Evolutionary conservation across 2,888 invertebrate species (phyloP).

Genomic region (Drosophila fungiperda): DNA sequence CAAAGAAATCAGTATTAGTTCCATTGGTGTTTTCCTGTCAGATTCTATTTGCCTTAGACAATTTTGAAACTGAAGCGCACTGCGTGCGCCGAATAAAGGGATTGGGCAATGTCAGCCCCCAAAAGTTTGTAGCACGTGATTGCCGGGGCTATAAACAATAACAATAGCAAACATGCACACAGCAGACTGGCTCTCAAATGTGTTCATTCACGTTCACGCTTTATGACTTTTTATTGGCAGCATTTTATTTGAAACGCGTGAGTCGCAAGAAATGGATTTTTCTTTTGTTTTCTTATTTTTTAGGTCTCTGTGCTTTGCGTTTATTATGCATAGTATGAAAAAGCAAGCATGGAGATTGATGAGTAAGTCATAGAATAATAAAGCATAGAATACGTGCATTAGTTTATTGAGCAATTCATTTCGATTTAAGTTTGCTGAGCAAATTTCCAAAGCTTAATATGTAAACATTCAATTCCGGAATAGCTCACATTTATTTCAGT

Average conservation of each 20-base stretch:
- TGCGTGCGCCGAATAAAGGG: slow-evolving; percentile 48
- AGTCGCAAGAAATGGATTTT: slow-evolving; percentile 50
- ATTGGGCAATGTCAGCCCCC: slow-evolving; percentile 37
- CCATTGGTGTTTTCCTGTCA: slow-evolving; percentile 34
- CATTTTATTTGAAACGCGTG: slow-evolving; percentile 74
- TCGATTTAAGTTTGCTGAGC: neutral
- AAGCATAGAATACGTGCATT: slow-evolving; percentile 40
- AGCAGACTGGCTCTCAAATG: slow-evolving; percentile 26
- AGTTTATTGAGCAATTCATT: slow-evolving; percentile 26
- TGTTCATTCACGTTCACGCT: slow-evolving; percentile 61
- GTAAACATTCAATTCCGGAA: neutral
- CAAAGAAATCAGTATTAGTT: slow-evolving; percentile 5
- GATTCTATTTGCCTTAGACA: slow-evolving; percentile 57
- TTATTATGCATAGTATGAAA: slow-evolving; percentile 47
- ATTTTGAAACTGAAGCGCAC: slow-evolving; percentile 59
- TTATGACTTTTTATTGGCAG: slow-evolving; percentile 77
- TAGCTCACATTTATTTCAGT: neutral
- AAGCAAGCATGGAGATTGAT: slow-evolving; percentile 58
- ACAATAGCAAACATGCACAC: slow-evolving; percentile 19
- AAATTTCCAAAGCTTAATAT: neutral
- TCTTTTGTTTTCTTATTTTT: slow-evolving; percentile 30
- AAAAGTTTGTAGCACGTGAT: slow-evolving; percentile 76
- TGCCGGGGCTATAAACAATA: slow-evolving; percentile 55
- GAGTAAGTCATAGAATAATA: slow-evolving; percentile 50
- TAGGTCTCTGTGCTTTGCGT: slow-evolving; percentile 11